Conservation (phyloP, 2,113 vertebrate species). For the western clawed frog (Xenopus tropicalis) region UCB_Xtro_10.0 CM004451.2:87385501-87386000, state of each 20-base stretch:
- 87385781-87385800: slow-evolving; percentile 84
- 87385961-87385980: too few relatives aligned
- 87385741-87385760: slow-evolving; percentile 67
- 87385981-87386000: too few relatives aligned
- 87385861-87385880: background rate
- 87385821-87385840: background rate
- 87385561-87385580: too few relatives aligned
- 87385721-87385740: slow-evolving; percentile 68
- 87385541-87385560: too few relatives aligned
- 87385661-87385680: slow-evolving; percentile 78
- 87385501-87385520: too few relatives aligned
- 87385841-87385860: too few relatives aligned
- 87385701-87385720: slow-evolving; percentile 78
- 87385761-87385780: slow-evolving; percentile 79
- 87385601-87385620: slow-evolving; percentile 87
- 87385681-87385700: slow-evolving; percentile 75
- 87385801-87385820: slow-evolving; percentile 69
- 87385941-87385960: too few relatives aligned
- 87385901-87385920: too few relatives aligned
- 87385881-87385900: too few relatives aligned
- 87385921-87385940: too few relatives aligned
- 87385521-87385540: too few relatives aligned
- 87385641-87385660: slow-evolving; percentile 89
- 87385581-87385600: slow-evolving; percentile 17
- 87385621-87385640: slow-evolving; percentile 85